These are phyloP conservation scores for Meteorus cinctellus DNA, from an alignment of 2,888 invertebrate genomes.

Conservation along the genomic window DNA sequence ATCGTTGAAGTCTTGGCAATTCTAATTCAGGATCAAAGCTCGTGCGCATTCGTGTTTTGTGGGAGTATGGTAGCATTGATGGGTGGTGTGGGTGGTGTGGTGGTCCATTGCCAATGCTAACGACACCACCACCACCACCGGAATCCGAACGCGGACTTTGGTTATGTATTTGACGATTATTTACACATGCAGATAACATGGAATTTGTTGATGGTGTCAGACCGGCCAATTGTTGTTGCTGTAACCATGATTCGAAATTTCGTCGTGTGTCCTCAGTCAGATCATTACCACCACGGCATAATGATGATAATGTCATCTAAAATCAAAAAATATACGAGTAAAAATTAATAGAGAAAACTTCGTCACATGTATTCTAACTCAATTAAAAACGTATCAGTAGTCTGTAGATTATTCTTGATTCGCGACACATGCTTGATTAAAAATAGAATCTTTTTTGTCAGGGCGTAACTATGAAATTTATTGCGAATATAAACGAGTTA, in stretches of 20 bases:
- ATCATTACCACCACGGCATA: conserved; percentile 87
- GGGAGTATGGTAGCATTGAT: conserved; percentile 78
- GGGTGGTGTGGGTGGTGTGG: conserved; percentile 79
- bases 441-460: not conserved
- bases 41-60: conserved; percentile 95
- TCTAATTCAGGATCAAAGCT: conserved; percentile 98
- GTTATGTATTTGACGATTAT: conserved; percentile 53
- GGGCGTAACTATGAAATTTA: not conserved
- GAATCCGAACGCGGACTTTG: conserved; percentile 73
- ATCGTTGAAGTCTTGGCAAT: conserved; percentile 94
- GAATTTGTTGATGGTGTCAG: conserved; percentile 65
- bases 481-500: conserved; percentile 26
- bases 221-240: conserved; percentile 68
- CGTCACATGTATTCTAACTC: too few species aligned
- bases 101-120: conserved; percentile 58
- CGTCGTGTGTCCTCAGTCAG: conserved; percentile 88
- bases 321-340: conserved; percentile 11
- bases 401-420: too few species aligned
- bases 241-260: conserved; percentile 91
- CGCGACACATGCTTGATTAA: too few species aligned
- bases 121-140: conserved; percentile 66
- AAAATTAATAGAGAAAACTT: not conserved
- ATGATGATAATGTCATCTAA: conserved; percentile 86
- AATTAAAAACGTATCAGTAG: too few species aligned
- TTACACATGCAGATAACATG: conserved; percentile 62